phyloP scores from a whole-genome alignment of 2,113 vertebrate genomes.

The Toxotes chatareus region DNA sequence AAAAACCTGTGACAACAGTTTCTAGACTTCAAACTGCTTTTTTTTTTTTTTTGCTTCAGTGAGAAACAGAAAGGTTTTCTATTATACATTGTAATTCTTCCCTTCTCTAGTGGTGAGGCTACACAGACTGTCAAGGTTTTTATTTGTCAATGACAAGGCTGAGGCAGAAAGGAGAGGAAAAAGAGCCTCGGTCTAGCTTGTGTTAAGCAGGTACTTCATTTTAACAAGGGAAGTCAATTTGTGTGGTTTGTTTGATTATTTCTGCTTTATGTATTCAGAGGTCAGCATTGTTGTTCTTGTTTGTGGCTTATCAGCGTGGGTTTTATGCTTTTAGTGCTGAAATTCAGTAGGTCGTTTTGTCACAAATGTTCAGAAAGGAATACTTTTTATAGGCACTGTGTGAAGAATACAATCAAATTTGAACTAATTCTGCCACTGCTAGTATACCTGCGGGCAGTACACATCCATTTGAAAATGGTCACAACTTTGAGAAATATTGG shows the following conservation, averaged over 20 bases:
- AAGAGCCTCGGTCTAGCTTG: conserved; percentile 43
- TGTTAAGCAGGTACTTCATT: conserved; percentile 66
- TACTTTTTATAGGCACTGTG: neutral
- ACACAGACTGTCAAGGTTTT: conserved; percentile 73
- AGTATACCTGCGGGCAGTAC: neutral
- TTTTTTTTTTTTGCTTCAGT: conserved; percentile 30
- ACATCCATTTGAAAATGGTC: conserved; percentile 13
- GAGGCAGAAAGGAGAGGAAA: conserved; percentile 36
- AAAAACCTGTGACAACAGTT: conserved; percentile 21
- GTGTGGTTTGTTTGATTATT: conserved; percentile 58
- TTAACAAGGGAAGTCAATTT: conserved; percentile 65
- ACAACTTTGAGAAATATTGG: conserved; percentile 23
- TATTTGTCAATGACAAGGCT: conserved; percentile 73
- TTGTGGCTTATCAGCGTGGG: conserved; percentile 20
- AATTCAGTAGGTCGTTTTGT: neutral
- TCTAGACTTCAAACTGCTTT: conserved; percentile 29
- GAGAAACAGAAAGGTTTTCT: conserved; percentile 73
- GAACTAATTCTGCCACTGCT: neutral
- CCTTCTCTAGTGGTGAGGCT: conserved; percentile 54
- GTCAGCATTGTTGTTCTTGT: conserved; percentile 55
- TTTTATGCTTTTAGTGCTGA: conserved; percentile 50
- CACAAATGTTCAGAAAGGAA: conserved; percentile 17
- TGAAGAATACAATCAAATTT: neutral
- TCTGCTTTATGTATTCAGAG: conserved; percentile 46
- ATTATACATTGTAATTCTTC: conserved; percentile 71